Conservation (phyloP, 2,888 invertebrate species). For the Spodoptera exigua region DNA sequence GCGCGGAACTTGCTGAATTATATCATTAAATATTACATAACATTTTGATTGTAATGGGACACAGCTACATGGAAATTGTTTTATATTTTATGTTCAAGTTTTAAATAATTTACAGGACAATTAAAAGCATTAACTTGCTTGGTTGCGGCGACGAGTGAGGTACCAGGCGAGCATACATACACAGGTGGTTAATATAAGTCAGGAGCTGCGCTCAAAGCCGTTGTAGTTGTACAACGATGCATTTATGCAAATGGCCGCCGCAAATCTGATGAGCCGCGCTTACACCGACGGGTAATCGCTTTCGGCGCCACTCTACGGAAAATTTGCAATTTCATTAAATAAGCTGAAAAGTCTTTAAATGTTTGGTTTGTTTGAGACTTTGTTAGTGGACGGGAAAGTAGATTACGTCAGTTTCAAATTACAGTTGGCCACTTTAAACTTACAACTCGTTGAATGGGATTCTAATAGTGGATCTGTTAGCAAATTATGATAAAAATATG, state of each 20-base stretch:
- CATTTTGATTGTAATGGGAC: too few relatives aligned
- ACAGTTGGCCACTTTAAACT: conserved; percentile 3
- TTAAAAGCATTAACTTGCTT: too few relatives aligned
- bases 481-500: too few relatives aligned
- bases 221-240: conserved; percentile 36
- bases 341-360: conserved; percentile 52
- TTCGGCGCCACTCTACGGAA: conserved; percentile 41
- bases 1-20: too few relatives aligned
- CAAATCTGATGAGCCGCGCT: conserved; percentile 55
- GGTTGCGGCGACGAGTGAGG: background rate
- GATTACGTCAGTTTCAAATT: conserved; percentile 27
- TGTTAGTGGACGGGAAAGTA: conserved; percentile 15
- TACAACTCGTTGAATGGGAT: background rate
- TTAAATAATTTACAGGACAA: too few relatives aligned
- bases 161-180: conserved; percentile 6
- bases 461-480: too few relatives aligned
- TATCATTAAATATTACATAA: too few relatives aligned
- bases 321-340: conserved; percentile 55
- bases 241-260: conserved; percentile 53
- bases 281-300: conserved; percentile 51
- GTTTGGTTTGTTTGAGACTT: conserved; percentile 36
- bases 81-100: too few relatives aligned
- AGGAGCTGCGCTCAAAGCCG: conserved; percentile 7
- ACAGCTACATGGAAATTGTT: too few relatives aligned
- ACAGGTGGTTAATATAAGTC: conserved; percentile 4